A percentile compares a stretch with the other conserved stretches of the same genome.
phyloP scores from a whole-genome alignment of 2,113 vertebrate genomes.

The Chrysemys picta region DNA sequence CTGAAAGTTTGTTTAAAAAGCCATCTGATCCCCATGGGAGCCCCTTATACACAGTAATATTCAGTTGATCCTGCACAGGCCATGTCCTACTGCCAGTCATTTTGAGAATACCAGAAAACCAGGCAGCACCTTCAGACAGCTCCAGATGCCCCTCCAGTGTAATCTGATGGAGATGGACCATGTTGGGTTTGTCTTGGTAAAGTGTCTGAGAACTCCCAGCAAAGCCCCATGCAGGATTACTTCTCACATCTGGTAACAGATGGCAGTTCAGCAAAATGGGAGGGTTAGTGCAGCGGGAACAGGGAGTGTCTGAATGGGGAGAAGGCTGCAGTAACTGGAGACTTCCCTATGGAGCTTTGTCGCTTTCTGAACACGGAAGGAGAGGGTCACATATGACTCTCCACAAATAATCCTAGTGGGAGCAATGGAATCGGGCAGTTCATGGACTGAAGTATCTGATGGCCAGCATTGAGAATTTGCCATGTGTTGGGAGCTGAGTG shows the following conservation, averaged over 20 bases:
- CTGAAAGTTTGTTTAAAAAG: neutral
- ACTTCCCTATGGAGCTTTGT: neutral
- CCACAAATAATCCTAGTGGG: neutral
- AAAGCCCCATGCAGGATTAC: neutral
- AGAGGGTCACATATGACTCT: neutral
- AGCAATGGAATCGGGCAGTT: accelerated
- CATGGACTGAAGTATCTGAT: accelerated
- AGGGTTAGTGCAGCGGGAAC: neutral
- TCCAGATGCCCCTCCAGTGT: neutral
- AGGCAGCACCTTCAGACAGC: neutral
- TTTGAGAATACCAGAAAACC: neutral
- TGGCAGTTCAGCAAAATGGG: neutral
- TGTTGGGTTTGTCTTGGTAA: accelerated
- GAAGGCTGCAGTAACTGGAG: neutral
- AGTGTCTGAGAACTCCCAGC: neutral
- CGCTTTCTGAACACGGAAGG: neutral
- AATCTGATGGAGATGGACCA: neutral
- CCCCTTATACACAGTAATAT: conserved; percentile 59
- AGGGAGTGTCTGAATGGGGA: neutral
- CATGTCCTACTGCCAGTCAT: neutral
- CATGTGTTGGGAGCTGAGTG: neutral
- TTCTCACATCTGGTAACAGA: neutral
- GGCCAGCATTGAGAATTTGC: neutral
- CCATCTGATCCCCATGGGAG: neutral
- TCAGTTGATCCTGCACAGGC: conserved; percentile 31